phyloP scores from a whole-genome alignment of 2,888 invertebrate species.

The Opisthograptis luteolata region DNA sequence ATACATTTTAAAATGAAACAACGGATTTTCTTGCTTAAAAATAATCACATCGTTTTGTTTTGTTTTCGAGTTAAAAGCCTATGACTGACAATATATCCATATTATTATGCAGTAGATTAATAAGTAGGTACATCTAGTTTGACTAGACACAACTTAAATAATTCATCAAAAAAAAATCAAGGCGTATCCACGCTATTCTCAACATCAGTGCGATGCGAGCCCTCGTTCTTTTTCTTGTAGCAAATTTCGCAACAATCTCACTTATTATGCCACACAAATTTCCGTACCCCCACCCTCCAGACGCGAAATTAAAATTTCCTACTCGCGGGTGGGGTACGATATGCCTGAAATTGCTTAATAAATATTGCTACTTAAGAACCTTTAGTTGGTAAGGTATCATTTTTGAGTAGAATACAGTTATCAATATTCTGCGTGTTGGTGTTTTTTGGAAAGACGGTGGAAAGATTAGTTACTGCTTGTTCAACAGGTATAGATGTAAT shows the following conservation, averaged over 20 bases:
- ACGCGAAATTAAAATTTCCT: constrained; percentile 84
- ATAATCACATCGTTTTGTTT: too few relatives aligned
- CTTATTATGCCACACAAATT: constrained; percentile 85
- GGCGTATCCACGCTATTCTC: constrained; percentile 50
- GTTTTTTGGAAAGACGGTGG: too few relatives aligned
- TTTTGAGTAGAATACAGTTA: constrained; percentile 26
- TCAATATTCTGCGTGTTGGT: too few relatives aligned
- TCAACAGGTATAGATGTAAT: too few relatives aligned
- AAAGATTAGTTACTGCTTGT: too few relatives aligned
- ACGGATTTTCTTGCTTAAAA: too few relatives aligned
- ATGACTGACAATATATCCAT: too few relatives aligned
- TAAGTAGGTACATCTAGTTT: too few relatives aligned
- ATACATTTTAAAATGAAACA: too few relatives aligned
- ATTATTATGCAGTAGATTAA: too few relatives aligned
- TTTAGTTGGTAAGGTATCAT: constrained; percentile 54
- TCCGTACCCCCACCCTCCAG: constrained; percentile 77
- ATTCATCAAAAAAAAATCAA: not conserved
- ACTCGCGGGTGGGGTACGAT: constrained; percentile 74
- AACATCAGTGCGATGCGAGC: constrained; percentile 59
- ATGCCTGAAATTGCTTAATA: constrained; percentile 77
- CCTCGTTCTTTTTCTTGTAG: constrained; percentile 84
- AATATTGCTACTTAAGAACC: constrained; percentile 73
- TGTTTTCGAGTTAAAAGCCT: too few relatives aligned
- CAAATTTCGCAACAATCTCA: constrained; percentile 85
- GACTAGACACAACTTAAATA: too few relatives aligned